Evolutionary conservation across 2,888 invertebrate species (phyloP).

Genomic region (Ormyrus rosae): DNA sequence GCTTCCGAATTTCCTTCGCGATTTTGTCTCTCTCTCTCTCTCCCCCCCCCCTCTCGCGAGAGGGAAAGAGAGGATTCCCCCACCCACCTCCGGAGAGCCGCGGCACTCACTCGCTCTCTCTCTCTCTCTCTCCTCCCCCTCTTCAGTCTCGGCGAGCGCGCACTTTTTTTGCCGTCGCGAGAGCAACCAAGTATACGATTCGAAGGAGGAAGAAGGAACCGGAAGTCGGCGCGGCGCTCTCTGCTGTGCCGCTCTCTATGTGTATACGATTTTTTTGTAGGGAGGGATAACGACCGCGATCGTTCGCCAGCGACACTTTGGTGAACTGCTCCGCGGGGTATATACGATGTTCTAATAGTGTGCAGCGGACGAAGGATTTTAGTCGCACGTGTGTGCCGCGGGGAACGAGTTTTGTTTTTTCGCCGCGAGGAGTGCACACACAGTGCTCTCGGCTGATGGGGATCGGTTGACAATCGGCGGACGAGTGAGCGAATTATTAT

Average conservation of each 20-base stretch:
- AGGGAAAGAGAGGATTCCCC: constrained; percentile 1
- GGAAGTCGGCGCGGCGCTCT: neutral
- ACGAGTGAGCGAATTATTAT: neutral
- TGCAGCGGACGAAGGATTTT: constrained; percentile 5
- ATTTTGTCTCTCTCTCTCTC: constrained; percentile 34
- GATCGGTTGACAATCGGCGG: neutral
- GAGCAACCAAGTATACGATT: neutral
- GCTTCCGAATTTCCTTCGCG: neutral
- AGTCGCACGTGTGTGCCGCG: neutral
- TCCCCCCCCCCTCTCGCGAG: neutral
- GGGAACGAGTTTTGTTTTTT: constrained; percentile 10
- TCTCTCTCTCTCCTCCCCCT: neutral
- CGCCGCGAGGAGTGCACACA: neutral
- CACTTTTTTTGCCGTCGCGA: too few species aligned
- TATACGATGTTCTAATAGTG: neutral
- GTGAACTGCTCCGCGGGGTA: neutral
- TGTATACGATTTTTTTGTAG: constrained; percentile 22
- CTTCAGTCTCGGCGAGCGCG: neutral
- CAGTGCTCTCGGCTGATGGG: neutral
- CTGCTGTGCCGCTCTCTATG: neutral
- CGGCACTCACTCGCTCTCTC: neutral
- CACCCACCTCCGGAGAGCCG: neutral
- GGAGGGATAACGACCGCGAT: neutral
- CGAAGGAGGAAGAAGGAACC: neutral
- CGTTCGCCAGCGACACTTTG: neutral